Conservation (phyloP, 2,888 invertebrate species). For the Pyrrhia umbra region DNA sequence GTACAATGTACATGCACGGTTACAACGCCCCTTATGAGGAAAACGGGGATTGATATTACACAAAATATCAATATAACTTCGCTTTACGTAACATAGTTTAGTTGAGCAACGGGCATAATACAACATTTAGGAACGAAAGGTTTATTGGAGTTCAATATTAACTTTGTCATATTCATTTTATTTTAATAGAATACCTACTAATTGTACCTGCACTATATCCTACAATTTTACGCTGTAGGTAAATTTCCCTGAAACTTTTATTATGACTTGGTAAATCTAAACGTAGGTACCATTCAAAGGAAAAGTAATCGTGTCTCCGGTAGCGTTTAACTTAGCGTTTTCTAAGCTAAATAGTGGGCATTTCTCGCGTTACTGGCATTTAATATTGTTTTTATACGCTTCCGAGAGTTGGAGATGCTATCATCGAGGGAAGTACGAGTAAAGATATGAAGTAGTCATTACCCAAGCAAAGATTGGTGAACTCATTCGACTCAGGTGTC, state of each 20-base stretch:
- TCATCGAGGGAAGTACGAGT: too few species aligned
- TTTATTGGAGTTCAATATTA: slow-evolving; percentile 29
- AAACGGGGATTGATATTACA: slow-evolving; percentile 70
- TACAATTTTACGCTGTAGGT: neutral
- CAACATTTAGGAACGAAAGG: slow-evolving; percentile 19
- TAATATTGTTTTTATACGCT: neutral
- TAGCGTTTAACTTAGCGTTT: too few species aligned
- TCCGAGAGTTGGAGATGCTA: neutral
- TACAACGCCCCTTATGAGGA: slow-evolving; percentile 67
- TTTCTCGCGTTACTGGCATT: neutral
- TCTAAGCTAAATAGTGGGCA: neutral
- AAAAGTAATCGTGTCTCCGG: neutral
- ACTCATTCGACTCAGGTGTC: too few species aligned
- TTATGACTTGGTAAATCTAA: neutral
- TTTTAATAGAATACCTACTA: neutral
- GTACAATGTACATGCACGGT: slow-evolving; percentile 58
- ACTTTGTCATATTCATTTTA: slow-evolving; percentile 4
- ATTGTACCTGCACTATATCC: neutral
- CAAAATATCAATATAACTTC: slow-evolving; percentile 59
- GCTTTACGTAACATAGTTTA: slow-evolving; percentile 59
- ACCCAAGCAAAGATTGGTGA: too few species aligned
- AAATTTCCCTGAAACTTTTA: neutral
- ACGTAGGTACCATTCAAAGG: neutral
- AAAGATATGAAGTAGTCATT: neutral
- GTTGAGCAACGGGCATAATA: slow-evolving; percentile 48